These are phyloP conservation scores for Formica aserva DNA, from an alignment of 2,888 invertebrate species.

Conservation along the genomic window DNA sequence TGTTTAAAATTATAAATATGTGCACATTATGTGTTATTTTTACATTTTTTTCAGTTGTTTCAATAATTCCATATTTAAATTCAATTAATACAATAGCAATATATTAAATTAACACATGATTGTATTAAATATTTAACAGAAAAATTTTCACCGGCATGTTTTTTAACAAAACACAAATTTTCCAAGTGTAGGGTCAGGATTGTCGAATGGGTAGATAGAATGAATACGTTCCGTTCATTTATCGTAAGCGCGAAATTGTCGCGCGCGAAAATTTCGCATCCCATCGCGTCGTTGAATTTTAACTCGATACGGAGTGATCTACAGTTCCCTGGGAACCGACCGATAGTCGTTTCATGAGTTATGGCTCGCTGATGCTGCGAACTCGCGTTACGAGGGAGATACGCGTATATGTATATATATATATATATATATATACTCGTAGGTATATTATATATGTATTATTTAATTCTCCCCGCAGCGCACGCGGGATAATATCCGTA, in stretches of 20 bases:
- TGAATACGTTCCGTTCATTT: conserved; percentile 48
- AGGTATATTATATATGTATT: conserved; percentile 31
- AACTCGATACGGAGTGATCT: conserved; percentile 51
- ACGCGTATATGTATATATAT: not conserved
- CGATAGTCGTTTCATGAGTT: conserved; percentile 54
- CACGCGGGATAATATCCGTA: not conserved
- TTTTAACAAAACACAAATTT: too few relatives aligned
- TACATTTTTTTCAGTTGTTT: too few relatives aligned
- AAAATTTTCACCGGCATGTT: too few relatives aligned
- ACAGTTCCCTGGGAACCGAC: conserved; percentile 48
- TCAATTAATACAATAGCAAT: too few relatives aligned
- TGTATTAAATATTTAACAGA: too few relatives aligned
- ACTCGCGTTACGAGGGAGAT: conserved; percentile 1
- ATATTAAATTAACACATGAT: too few relatives aligned
- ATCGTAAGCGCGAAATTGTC: conserved; percentile 42
- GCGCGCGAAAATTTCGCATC: conserved; percentile 40
- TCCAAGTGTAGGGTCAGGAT: too few relatives aligned
- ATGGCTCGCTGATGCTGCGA: conserved; percentile 34
- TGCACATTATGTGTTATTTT: too few relatives aligned
- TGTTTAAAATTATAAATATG: too few relatives aligned
- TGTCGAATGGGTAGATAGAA: too few relatives aligned
- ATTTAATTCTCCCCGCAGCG: conserved; percentile 24
- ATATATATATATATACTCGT: not conserved
- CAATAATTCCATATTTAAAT: too few relatives aligned
- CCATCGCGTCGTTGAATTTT: conserved; percentile 51